Evolutionary conservation across 92 coral and sea anemone genomes (phyloP).

Genomic region (Desmophyllum pertusum): DNA sequence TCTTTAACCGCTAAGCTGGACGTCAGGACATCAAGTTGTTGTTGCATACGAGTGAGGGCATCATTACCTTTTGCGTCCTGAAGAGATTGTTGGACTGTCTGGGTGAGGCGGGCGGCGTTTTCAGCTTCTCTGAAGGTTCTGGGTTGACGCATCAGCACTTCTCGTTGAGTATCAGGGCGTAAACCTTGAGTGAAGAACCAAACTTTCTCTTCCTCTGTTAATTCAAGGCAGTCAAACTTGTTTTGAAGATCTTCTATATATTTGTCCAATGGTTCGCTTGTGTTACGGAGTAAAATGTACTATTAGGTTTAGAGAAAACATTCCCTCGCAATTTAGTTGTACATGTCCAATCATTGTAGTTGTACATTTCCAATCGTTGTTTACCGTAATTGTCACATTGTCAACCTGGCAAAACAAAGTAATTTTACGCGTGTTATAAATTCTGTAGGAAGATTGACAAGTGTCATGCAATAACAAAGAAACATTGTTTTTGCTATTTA

Average conservation of each 20-base stretch:
- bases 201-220: neutral
- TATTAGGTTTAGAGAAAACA: too few relatives aligned
- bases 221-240: neutral
- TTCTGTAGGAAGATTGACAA: too few relatives aligned
- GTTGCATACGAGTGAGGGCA: neutral
- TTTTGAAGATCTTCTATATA: neutral
- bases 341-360: too few relatives aligned
- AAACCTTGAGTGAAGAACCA: constrained; percentile 9
- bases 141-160: neutral
- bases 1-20: neutral
- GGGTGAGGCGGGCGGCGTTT: neutral
- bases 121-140: constrained; percentile 1
- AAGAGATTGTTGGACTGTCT: neutral
- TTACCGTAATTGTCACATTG: too few relatives aligned
- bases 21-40: neutral
- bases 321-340: too few relatives aligned
- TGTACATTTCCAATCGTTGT: too few relatives aligned
- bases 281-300: too few relatives aligned
- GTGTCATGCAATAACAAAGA: too few relatives aligned
- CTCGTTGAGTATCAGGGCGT: neutral
- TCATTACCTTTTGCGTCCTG: neutral
- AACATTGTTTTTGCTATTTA: too few relatives aligned
- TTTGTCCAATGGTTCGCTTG: neutral
- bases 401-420: too few relatives aligned
- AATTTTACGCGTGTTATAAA: too few relatives aligned